A percentile compares a stretch with the other conserved stretches of the same genome.
phyloP scores from a whole-genome alignment of 2,888 invertebrate genomes.

The Cataglyphis altisquamis region DNA sequence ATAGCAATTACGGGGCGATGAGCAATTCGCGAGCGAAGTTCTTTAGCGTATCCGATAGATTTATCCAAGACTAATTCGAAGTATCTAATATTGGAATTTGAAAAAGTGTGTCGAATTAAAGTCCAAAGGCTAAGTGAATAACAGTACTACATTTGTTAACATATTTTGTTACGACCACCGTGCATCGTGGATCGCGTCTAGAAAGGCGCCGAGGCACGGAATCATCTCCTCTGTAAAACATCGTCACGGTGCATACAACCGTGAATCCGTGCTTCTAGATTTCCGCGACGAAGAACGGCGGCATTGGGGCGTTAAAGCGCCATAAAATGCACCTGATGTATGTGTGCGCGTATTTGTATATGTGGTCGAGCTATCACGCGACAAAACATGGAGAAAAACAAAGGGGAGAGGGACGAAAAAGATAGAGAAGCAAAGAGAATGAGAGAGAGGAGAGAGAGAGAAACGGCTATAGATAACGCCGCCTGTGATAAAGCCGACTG shows the following conservation, averaged over 20 bases:
- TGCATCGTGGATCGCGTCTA: background rate
- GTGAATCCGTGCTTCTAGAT: constrained; percentile 53
- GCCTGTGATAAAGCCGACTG: constrained; percentile 60
- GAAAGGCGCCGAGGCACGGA: constrained; percentile 19
- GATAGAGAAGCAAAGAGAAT: background rate
- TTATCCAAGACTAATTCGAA: background rate
- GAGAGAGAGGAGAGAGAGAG: background rate
- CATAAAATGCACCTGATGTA: constrained; percentile 56
- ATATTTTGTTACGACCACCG: constrained; percentile 20
- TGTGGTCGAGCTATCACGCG: constrained; percentile 64
- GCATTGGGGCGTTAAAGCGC: constrained; percentile 62
- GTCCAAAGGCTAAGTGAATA: constrained; percentile 12
- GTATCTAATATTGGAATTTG: constrained; percentile 19
- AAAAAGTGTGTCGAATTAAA: constrained; percentile 28
- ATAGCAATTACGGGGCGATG: background rate
- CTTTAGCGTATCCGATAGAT: background rate
- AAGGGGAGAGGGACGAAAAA: background rate
- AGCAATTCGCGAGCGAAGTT: background rate
- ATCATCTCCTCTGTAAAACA: constrained; percentile 27
- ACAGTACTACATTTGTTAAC: constrained; percentile 37
- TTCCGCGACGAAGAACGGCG: constrained; percentile 30
- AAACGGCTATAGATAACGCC: constrained; percentile 51
- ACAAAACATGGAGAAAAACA: constrained; percentile 42
- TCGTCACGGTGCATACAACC: constrained; percentile 51
- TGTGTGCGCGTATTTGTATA: background rate